phyloP scores from a whole-genome alignment of 2,888 invertebrate species.

The Thelaira solivaga region DNA sequence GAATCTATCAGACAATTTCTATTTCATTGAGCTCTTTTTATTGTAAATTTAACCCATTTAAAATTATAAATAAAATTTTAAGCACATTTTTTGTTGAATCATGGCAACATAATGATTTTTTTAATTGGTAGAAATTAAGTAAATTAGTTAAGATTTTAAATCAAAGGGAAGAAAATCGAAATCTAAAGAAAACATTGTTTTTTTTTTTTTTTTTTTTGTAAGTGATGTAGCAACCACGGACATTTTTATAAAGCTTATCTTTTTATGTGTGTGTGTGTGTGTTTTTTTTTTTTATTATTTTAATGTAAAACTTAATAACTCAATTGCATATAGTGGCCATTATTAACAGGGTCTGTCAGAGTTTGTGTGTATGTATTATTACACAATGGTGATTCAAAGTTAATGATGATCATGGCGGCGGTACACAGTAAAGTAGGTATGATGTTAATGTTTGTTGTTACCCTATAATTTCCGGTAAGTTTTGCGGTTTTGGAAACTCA shows the following conservation, averaged over 20 bases:
- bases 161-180: constrained; percentile 16
- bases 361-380: background rate
- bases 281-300: background rate
- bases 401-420: constrained; percentile 24
- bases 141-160: constrained; percentile 55
- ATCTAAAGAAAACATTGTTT: too few relatives aligned
- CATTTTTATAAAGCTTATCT: too few relatives aligned
- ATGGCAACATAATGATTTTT: constrained; percentile 32
- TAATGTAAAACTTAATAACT: constrained; percentile 21
- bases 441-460: constrained; percentile 62
- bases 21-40: constrained; percentile 38
- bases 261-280: too few relatives aligned
- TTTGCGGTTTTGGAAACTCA: constrained; percentile 47
- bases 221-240: background rate
- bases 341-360: constrained; percentile 35
- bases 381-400: constrained; percentile 43
- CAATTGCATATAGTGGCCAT: constrained; percentile 43
- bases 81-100: constrained; percentile 38
- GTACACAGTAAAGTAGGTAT: too few relatives aligned
- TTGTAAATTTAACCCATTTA: constrained; percentile 48
- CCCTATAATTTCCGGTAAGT: constrained; percentile 62
- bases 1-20: background rate
- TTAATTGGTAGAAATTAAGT: constrained; percentile 56
- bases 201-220: constrained; percentile 3
- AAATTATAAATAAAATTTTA: constrained; percentile 9